Base-by-base conservation (phyloP, 2,888 invertebrate genomes). In the Clostera curtula region DNA sequence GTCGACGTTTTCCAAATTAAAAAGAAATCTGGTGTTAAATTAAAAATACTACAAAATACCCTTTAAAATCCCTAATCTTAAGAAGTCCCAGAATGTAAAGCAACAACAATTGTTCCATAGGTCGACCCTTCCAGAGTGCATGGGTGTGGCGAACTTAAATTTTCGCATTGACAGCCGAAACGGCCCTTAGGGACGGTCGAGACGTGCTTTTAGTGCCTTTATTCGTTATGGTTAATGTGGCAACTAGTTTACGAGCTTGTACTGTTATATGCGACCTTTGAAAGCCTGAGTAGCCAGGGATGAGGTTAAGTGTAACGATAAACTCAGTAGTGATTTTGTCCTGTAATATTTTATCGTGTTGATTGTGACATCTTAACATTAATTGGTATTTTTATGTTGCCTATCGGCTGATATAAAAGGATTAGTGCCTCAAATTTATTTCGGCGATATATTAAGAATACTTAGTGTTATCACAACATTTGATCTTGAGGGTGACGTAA, bases 81-180 rank as follows among this genome's bases (percentile, higher is more conserved):
- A 31, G 41, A 31, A 30, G 30, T 40, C 34, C 36, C 19, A 52
- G 56, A 55, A 60, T 54, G 52, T 52, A 51, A 51, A 42, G 48
- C 35, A 64, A 59, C 61, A 72, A 67, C 71, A 77, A 74, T 76
- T 75, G 74, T 76, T 75, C 65, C 49, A 62, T 56, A 70, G 77
- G 73, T 76, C 77, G 74, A 73, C 77, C 79, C 77, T 71, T 68
- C 59, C 44, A 59, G 68, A 83, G 82, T 82, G 82, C 66, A 77
- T 82, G 83, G 83, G 83, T 68, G 83, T 82, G 82, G 74, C 69
- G 60, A 56, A 54, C 76, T 79, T 83, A 83, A 82, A 83, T 83
- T 79, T 80, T 73, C 79, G 65, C 82, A 83, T 82, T 83, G 83
- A 83, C 83, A 82, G 83, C 71, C 75, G 71, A 79, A 83, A 83